Evolutionary conservation across 2,113 vertebrate species (phyloP).

Genomic region (Phalacrocorax carbo): DNA sequence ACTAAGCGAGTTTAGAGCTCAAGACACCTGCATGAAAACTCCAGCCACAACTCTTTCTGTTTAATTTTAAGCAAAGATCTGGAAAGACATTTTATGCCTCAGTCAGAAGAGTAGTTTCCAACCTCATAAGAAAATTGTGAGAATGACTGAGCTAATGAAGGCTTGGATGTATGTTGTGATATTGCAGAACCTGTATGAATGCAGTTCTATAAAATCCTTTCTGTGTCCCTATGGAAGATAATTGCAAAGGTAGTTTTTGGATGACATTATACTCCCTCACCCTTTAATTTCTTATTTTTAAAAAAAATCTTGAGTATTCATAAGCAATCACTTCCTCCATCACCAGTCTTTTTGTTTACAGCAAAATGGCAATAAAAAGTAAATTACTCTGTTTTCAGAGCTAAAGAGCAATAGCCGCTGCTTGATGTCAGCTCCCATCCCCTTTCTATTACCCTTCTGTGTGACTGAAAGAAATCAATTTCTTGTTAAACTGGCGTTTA

Average conservation of each 20-base stretch:
- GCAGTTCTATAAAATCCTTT: neutral
- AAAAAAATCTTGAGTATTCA: neutral
- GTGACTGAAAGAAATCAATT: neutral
- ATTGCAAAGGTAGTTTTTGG: neutral
- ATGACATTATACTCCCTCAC: neutral
- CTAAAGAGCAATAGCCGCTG: neutral
- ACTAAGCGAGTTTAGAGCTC: neutral
- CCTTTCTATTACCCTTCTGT: neutral
- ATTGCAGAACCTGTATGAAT: neutral
- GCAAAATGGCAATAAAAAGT: neutral
- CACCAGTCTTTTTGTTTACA: neutral
- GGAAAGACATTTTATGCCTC: neutral
- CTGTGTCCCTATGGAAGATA: neutral
- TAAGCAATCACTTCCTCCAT: neutral
- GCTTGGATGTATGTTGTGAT: neutral
- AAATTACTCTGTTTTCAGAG: neutral
- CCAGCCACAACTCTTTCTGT: neutral
- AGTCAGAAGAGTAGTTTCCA: neutral
- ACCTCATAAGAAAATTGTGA: neutral
- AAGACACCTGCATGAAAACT: neutral
- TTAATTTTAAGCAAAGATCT: neutral
- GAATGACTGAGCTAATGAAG: neutral
- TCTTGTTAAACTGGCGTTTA: neutral
- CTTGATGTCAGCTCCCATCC: neutral
- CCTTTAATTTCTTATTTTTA: neutral